Percentiles rank a stretch among this genome's conserved stretches.
phyloP scores from a whole-genome alignment of 2,113 vertebrate species.

The Microcebus jonahi region DNA sequence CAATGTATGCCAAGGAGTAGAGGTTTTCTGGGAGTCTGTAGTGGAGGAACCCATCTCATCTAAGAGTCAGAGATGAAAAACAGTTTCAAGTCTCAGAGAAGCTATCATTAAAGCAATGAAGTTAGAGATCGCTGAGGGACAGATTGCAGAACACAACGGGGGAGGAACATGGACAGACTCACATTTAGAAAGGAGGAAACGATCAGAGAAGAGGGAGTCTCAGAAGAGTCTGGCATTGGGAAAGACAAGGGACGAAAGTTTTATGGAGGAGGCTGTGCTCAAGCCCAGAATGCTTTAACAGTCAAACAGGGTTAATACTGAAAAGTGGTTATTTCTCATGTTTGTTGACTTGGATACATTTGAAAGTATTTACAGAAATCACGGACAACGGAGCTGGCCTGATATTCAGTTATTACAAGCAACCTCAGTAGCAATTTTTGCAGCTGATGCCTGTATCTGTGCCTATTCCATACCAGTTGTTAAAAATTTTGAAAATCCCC shows the following conservation, averaged over 20 bases:
- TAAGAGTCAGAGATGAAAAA: not conserved
- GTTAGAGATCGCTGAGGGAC: not conserved
- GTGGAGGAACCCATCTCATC: not conserved
- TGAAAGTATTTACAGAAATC: not conserved
- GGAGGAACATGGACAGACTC: not conserved
- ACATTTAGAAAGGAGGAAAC: accelerated
- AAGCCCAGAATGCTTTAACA: not conserved
- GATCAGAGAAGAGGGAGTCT: not conserved
- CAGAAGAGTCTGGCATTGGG: not conserved
- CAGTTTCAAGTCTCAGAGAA: not conserved
- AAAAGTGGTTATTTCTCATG: not conserved
- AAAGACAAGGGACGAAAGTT: not conserved
- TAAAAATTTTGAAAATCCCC: not conserved
- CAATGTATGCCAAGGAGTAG: not conserved
- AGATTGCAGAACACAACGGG: not conserved
- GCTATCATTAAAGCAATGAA: not conserved
- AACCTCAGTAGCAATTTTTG: not conserved
- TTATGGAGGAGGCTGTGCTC: not conserved
- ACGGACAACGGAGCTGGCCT: accelerated
- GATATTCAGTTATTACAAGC: not conserved
- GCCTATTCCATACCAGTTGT: not conserved
- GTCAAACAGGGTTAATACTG: not conserved
- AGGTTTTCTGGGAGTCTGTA: not conserved
- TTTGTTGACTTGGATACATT: not conserved
- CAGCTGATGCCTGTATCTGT: not conserved